Percentiles rank a stretch among this genome's conserved stretches.
Evolutionary conservation across 2,113 vertebrate species (phyloP).

Genomic region (Lanius ludovicianus): DNA sequence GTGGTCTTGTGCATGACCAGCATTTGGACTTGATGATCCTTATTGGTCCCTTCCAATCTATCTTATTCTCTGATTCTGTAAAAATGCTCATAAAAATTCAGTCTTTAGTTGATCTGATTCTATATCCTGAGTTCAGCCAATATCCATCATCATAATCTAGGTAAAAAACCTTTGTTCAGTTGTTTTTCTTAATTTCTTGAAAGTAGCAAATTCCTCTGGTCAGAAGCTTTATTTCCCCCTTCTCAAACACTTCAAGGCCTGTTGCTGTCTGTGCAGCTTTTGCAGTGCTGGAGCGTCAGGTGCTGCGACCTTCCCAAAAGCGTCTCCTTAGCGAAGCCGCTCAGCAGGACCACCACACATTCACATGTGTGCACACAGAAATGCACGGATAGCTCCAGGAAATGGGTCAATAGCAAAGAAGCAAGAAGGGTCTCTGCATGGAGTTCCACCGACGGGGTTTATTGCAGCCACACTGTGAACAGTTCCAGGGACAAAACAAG

Average conservation of each 20-base stretch:
- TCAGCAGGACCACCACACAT: too few relatives aligned
- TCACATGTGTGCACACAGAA: too few relatives aligned
- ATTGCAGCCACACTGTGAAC: too few relatives aligned
- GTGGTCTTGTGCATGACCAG: neutral
- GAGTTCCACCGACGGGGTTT: too few relatives aligned
- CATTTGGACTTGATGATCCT: neutral
- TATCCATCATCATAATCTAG: neutral
- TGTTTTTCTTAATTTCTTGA: neutral
- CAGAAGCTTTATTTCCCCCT: fast-evolving
- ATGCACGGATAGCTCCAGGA: too few relatives aligned
- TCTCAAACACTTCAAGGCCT: neutral
- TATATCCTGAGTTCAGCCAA: neutral
- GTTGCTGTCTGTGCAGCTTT: too few relatives aligned
- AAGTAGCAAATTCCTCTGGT: neutral
- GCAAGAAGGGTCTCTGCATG: too few relatives aligned
- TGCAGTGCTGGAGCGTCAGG: too few relatives aligned
- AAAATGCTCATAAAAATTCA: neutral
- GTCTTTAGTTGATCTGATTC: neutral
- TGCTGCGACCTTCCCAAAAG: too few relatives aligned
- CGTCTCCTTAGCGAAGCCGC: too few relatives aligned
- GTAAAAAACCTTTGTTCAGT: fast-evolving
- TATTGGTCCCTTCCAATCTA: neutral
- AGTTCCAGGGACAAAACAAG: too few relatives aligned
- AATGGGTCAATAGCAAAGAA: too few relatives aligned
- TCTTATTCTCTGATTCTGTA: neutral